phyloP scores from a whole-genome alignment of 2,888 invertebrate genomes.

The Chymomyza caudatula region DNA sequence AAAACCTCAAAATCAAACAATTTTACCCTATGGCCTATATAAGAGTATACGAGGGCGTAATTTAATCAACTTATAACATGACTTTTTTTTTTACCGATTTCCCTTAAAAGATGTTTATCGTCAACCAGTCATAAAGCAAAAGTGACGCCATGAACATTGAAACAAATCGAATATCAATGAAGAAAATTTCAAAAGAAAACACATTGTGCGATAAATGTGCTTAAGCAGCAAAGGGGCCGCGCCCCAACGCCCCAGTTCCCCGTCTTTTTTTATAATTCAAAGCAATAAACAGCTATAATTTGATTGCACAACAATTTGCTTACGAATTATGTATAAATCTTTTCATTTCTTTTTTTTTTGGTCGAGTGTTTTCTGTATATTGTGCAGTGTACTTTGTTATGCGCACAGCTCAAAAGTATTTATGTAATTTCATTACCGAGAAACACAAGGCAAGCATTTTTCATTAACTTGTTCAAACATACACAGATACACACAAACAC shows the following conservation, averaged over 20 bases:
- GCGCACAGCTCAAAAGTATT: constrained; percentile 31
- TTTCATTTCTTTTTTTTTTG: too few relatives aligned
- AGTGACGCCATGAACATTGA: too few relatives aligned
- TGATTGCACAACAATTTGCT: background rate
- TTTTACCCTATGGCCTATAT: too few relatives aligned
- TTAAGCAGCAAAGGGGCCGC: background rate
- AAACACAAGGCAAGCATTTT: constrained; percentile 18
- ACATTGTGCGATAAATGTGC: constrained; percentile 6
- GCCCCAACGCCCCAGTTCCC: background rate
- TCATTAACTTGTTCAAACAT: constrained; percentile 17
- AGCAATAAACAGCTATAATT: constrained; percentile 28
- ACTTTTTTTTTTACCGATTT: constrained; percentile 22
- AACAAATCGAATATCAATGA: constrained; percentile 59
- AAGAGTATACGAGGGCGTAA: too few relatives aligned
- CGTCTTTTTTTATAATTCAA: background rate
- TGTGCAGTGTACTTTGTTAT: background rate
- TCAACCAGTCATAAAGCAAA: too few relatives aligned
- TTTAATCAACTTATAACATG: too few relatives aligned
- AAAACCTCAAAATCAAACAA: too few relatives aligned
- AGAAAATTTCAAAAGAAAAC: constrained; percentile 57
- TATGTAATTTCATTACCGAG: constrained; percentile 51
- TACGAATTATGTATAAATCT: constrained; percentile 1
- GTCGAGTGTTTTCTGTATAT: background rate
- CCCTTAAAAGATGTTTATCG: constrained; percentile 21
- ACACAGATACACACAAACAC: constrained; percentile 17